Evolutionary conservation across 2,888 invertebrate genomes (phyloP), one percentile per base, ranked within the genome.

Genomic region (Caenorhabditis japonica): DNA sequence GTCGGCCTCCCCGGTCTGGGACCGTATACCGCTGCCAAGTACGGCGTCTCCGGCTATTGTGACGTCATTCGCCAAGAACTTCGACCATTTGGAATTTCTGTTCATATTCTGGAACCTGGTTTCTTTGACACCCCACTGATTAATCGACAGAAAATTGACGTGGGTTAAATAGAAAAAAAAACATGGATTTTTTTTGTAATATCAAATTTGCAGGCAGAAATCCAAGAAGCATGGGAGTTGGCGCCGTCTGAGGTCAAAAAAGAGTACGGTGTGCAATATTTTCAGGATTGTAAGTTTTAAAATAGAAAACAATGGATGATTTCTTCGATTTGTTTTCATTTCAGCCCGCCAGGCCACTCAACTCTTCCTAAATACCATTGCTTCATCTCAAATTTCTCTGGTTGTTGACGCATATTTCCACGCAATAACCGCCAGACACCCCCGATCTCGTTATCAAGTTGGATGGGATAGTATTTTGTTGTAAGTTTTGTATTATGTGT

Each of bases 71-170:
- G 85, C 15, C 76, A 79, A 41, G 86, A 86, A 56, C 53, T 85
- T 8, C 64, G 74, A 10, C 76, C 72, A 15, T 86, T 82, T 49
- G 86, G 85, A 12, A 81, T 86, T 1, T 64, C 76, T 3, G 86
- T 87, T 5, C 74, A 77, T 58, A 74, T 83, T 51, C 61, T 86
- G 15, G 86, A 87, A 53, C 86, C 86, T 0, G 87, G 87, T 34
- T 86, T 83, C 75, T 84, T 86, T 75, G 61, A 77, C 33, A 86
- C 86, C 5, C 77, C 81, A 5, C 34, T 83, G 15, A 79, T 76
- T 10, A 64, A 76, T 39, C 41, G 60, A 8, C 52, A 62, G 43
- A 73, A 68, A 38, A 68, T 75, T 19, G 59, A 58, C 39, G 79
- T 74, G 19, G 33, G 34, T 30, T 30, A 13, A 13, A 3, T 8